phyloP scores from a whole-genome alignment of 2,113 vertebrate species.

The Chaetorhynchus papuensis region DNA sequence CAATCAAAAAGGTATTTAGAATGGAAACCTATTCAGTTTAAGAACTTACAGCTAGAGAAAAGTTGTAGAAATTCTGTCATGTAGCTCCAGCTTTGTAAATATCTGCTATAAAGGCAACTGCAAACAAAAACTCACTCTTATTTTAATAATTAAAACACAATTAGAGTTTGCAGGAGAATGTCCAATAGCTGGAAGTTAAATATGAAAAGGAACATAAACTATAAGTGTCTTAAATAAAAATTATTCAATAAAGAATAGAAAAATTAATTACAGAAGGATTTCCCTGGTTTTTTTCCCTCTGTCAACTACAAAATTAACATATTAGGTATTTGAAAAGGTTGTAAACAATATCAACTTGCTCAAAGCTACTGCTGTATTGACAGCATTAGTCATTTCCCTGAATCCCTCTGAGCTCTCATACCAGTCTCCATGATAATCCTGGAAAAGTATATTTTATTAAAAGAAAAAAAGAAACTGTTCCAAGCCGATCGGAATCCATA shows the following conservation, averaged over 20 bases:
- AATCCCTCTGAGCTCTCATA: not conserved
- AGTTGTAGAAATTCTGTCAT: not conserved
- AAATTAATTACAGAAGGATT: not conserved
- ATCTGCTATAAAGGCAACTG: not conserved
- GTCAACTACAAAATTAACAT: not conserved
- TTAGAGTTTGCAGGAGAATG: not conserved
- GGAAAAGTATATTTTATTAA: not conserved
- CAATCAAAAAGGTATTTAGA: not conserved
- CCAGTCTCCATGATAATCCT: not conserved
- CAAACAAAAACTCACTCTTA: not conserved
- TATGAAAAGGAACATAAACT: not conserved
- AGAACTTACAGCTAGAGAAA: not conserved
- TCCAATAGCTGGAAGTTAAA: not conserved
- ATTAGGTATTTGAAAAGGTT: not conserved
- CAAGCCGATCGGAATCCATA: not conserved
- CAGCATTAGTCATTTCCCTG: not conserved
- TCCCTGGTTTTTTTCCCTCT: not conserved
- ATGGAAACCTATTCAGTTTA: not conserved
- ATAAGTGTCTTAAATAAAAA: not conserved
- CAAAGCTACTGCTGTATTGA: not conserved
- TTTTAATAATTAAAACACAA: not conserved
- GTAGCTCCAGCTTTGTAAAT: not conserved
- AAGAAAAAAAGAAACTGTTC: not conserved
- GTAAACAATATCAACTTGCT: not conserved
- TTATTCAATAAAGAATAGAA: not conserved